These are phyloP conservation scores for Candoia aspera DNA, from an alignment of 2,113 vertebrate species.

Conservation along the genomic window DNA sequence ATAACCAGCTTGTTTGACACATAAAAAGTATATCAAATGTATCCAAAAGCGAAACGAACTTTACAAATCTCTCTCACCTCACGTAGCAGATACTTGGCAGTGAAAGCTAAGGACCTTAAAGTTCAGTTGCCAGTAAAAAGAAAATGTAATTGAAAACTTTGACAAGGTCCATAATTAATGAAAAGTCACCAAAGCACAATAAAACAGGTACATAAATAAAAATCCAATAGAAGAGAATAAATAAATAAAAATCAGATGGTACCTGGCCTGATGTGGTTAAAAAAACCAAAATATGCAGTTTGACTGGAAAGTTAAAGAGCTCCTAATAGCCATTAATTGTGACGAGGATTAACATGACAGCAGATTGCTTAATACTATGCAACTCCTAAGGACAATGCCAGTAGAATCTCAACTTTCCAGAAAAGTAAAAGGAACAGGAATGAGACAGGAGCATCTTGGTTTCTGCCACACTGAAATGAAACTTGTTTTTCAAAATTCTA, in stretches of 20 bases:
- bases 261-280: constrained; percentile 1
- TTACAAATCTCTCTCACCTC: neutral
- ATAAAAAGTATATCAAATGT: neutral
- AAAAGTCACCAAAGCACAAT: neutral
- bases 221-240: neutral
- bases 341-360: neutral
- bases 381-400: neutral
- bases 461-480: neutral
- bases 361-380: neutral
- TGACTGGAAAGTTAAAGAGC: constrained; percentile 36
- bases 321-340: neutral
- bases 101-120: neutral
- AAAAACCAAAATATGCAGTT: constrained; percentile 3
- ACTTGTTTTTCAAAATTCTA: neutral
- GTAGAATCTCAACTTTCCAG: neutral
- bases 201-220: constrained; percentile 12
- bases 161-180: constrained; percentile 13
- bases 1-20: neutral
- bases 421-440: neutral
- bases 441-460: neutral
- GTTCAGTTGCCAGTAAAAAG: constrained; percentile 9
- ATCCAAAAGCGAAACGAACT: constrained; percentile 4
- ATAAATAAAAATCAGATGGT: constrained; percentile 14
- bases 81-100: neutral
- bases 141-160: constrained; percentile 20